Percentiles rank a stretch among this genome's conserved stretches.
phyloP scores from a whole-genome alignment of 2,888 invertebrate genomes.

The Agriopis leucophaearia region DNA sequence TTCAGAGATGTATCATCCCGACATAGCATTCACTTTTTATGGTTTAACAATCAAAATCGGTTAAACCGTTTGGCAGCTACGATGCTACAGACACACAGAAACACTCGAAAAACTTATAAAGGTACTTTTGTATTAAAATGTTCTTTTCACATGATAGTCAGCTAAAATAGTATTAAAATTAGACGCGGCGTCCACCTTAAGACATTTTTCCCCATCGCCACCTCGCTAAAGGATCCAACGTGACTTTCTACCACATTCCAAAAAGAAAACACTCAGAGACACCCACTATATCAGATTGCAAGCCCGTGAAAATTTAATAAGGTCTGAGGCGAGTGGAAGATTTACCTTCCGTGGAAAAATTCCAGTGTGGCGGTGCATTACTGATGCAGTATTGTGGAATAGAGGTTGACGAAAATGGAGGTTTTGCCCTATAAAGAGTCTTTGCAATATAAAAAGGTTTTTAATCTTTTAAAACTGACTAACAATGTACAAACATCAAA shows the following conservation, averaged over 20 bases:
- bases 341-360: slow-evolving; percentile 36
- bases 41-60: too few species aligned
- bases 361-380: slow-evolving; percentile 28
- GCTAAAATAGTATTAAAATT: background rate
- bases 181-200: background rate
- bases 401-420: slow-evolving; percentile 8
- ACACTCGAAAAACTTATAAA: too few species aligned
- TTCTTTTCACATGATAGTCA: too few species aligned
- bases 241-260: slow-evolving; percentile 33
- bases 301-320: slow-evolving; percentile 70
- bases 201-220: background rate
- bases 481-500: too few species aligned
- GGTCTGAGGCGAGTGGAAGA: slow-evolving; percentile 43
- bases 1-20: too few species aligned
- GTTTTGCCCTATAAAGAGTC: slow-evolving; percentile 4
- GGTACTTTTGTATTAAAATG: too few species aligned
- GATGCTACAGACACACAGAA: too few species aligned
- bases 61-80: too few species aligned
- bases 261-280: slow-evolving; percentile 40
- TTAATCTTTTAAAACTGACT: too few species aligned
- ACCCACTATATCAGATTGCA: slow-evolving; percentile 54
- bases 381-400: slow-evolving; percentile 34
- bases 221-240: background rate
- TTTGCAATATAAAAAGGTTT: background rate
- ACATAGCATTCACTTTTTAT: too few species aligned